These are phyloP conservation scores for Kuschelorhynchus macadamiae DNA, from an alignment of 2,888 invertebrate species.

Conservation along the genomic window DNA sequence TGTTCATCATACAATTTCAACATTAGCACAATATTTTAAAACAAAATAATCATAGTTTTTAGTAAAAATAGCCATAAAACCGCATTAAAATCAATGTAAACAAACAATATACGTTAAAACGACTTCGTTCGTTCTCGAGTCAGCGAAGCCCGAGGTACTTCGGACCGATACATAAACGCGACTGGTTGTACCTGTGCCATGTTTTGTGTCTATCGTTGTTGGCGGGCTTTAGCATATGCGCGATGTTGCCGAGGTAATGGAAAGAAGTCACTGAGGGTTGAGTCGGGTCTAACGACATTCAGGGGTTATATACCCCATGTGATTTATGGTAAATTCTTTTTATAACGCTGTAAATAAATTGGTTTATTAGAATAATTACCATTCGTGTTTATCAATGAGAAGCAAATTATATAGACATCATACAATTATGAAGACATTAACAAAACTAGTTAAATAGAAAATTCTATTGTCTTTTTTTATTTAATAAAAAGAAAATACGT, in stretches of 20 bases:
- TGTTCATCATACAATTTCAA: slow-evolving; percentile 54
- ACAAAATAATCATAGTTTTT: slow-evolving; percentile 16
- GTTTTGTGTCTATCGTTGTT: slow-evolving; percentile 35
- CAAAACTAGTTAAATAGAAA: too few relatives aligned
- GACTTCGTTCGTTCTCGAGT: slow-evolving; percentile 2
- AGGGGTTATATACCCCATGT: not conserved
- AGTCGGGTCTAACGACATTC: not conserved
- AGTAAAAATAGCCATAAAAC: slow-evolving; percentile 57
- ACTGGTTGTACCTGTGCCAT: slow-evolving; percentile 40
- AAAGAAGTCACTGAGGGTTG: slow-evolving; percentile 21
- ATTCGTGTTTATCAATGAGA: too few relatives aligned
- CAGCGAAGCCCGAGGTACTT: slow-evolving; percentile 15
- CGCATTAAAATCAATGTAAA: slow-evolving; percentile 42
- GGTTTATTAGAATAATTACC: too few relatives aligned
- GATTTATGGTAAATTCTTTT: not conserved
- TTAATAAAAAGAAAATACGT: too few relatives aligned
- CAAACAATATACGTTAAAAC: slow-evolving; percentile 39
- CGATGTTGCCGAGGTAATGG: slow-evolving; percentile 16
- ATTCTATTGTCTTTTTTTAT: too few relatives aligned
- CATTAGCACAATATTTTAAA: slow-evolving; percentile 15
- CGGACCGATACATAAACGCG: slow-evolving; percentile 34
- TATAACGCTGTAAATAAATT: too few relatives aligned
- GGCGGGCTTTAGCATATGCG: slow-evolving; percentile 26
- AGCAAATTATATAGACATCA: too few relatives aligned
- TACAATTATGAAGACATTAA: too few relatives aligned